phyloP scores from a whole-genome alignment of 1,140 invertebrate species.

The Nebria ingens region DNA sequence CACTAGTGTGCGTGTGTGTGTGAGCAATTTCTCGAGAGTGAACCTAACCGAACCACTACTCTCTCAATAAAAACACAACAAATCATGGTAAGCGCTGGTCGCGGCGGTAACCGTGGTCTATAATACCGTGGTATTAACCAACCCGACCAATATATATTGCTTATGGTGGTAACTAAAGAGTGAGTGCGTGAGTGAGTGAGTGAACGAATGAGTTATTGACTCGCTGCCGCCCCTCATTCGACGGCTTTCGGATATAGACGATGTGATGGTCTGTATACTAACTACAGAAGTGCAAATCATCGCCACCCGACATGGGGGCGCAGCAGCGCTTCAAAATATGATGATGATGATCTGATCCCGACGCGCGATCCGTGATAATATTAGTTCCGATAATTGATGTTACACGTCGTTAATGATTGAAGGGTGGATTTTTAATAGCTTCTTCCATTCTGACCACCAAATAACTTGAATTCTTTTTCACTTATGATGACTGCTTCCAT shows the following conservation, averaged over 20 bases:
- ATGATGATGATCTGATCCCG: not conserved
- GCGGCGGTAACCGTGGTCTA: not conserved
- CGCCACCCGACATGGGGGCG: not conserved
- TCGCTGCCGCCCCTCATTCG: not conserved
- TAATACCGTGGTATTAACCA: too few species aligned
- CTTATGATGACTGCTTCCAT: too few species aligned
- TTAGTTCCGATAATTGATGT: not conserved
- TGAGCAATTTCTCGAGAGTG: not conserved
- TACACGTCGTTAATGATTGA: not conserved
- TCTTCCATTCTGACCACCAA: too few species aligned
- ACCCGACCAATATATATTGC: too few species aligned
- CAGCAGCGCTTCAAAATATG: not conserved
- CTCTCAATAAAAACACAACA: not conserved
- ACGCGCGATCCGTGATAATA: not conserved
- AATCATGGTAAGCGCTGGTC: not conserved
- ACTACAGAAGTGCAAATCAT: not conserved
- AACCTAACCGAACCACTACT: too few species aligned
- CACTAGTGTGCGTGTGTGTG: not conserved
- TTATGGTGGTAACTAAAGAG: too few species aligned
- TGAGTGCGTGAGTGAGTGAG: too few species aligned
- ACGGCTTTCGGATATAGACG: too few species aligned
- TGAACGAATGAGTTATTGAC: not conserved
- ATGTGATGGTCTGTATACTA: too few species aligned
- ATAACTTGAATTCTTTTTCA: too few species aligned
- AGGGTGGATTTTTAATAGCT: too few species aligned